Evolutionary conservation across 2,888 invertebrate species (phyloP).

Genomic region (Gari tellinella): DNA sequence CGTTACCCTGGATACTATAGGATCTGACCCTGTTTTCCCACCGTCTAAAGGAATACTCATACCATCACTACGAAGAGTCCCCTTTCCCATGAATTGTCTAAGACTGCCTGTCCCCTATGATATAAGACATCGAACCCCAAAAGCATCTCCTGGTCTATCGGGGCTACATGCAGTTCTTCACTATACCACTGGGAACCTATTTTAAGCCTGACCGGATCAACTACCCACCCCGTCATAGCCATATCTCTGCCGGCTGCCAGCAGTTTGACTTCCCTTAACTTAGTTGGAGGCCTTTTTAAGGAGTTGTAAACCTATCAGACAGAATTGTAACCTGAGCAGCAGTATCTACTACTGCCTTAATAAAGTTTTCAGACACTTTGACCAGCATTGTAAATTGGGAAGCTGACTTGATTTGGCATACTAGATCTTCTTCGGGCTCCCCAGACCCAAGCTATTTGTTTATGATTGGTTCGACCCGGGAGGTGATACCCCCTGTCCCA

Average conservation of each 20-base stretch:
- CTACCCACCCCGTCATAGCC: constrained; percentile 30
- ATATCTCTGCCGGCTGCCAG: constrained; percentile 41
- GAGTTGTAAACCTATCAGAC: constrained; percentile 34
- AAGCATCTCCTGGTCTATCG: constrained; percentile 5
- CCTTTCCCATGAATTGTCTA: constrained; percentile 19
- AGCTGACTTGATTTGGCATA: constrained; percentile 22
- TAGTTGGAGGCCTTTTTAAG: constrained; percentile 22
- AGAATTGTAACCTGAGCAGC: constrained; percentile 55
- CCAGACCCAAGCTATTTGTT: not conserved
- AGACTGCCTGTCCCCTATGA: not conserved
- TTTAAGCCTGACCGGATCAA: constrained; percentile 5
- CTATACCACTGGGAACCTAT: constrained; percentile 11
- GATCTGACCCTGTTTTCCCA: not conserved
- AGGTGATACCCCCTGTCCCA: too few species aligned
- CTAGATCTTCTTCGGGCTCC: not conserved
- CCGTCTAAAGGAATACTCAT: not conserved
- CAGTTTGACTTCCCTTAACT: constrained; percentile 29
- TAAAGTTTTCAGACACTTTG: not conserved
- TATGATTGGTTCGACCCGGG: too few species aligned
- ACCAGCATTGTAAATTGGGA: constrained; percentile 23
- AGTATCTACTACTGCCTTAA: too few species aligned
- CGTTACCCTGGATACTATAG: constrained; percentile 8
- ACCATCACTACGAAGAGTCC: constrained; percentile 7
- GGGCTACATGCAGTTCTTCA: constrained; percentile 7
- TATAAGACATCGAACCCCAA: constrained; percentile 3